A percentile compares a stretch with the other conserved stretches of the same genome.
These are phyloP conservation scores for Rhipidura dahli DNA, from an alignment of 2,113 vertebrate species.

Conservation along the genomic window DNA sequence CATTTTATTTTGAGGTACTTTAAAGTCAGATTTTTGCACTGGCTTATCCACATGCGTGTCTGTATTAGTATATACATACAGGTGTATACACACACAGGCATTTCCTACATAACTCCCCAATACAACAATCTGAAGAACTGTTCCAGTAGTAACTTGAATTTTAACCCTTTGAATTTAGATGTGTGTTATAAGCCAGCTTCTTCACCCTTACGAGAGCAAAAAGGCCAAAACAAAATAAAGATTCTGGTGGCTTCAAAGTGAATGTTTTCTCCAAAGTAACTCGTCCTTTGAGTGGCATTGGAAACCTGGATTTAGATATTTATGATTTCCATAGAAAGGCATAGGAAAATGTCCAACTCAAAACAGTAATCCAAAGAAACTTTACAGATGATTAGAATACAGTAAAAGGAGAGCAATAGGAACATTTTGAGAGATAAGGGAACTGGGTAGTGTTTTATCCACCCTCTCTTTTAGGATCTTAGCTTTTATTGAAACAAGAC, in stretches of 20 bases:
- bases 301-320: not conserved
- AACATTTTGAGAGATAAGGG: not conserved
- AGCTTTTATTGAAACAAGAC: not conserved
- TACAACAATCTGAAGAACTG: not conserved
- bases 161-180: not conserved
- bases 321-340: not conserved
- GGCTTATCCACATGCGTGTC: not conserved
- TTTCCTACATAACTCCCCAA: not conserved
- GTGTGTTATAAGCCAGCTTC: not conserved
- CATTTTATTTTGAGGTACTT: not conserved
- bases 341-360: not conserved
- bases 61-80: too few species aligned
- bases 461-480: not conserved
- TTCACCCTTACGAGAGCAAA: not conserved
- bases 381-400: not conserved
- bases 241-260: not conserved
- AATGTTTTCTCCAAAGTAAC: not conserved
- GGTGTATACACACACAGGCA: fast-evolving
- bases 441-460: not conserved
- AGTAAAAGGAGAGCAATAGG: not conserved
- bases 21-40: not conserved
- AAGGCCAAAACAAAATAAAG: not conserved
- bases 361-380: not conserved
- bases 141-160: not conserved
- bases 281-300: not conserved